A percentile compares a stretch with the other conserved stretches of the same genome.
phyloP scores from a whole-genome alignment of 2,797 vertebrate genomes.

The Sebastes oblongus region DNA sequence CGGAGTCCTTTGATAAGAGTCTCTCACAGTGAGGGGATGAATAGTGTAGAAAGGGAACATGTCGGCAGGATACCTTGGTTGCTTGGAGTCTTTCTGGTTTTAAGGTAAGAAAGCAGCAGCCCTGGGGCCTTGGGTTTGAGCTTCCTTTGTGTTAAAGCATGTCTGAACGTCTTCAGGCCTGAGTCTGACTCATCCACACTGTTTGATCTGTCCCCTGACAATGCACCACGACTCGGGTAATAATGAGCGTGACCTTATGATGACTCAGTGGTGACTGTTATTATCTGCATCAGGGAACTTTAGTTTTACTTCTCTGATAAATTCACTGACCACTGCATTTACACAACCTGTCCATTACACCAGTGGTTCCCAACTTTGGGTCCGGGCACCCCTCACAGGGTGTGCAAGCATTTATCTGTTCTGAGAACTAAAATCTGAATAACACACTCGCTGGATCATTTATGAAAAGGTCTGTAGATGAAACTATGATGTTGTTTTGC shows the following conservation, averaged over 20 bases:
- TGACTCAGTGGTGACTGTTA: conserved; percentile 10
- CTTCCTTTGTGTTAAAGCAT: conserved; percentile 42
- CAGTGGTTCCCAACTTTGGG: not conserved
- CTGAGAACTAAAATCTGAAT: no score
- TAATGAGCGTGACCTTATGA: conserved; percentile 13
- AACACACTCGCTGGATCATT: no score
- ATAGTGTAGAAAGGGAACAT: conserved; percentile 15
- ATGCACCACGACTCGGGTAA: not conserved
- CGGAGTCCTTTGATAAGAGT: conserved; percentile 18
- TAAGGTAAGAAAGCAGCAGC: conserved; percentile 22
- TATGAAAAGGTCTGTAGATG: no score
- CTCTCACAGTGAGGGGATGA: conserved; percentile 11
- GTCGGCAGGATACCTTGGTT: conserved; percentile 12
- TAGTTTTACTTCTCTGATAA: not conserved
- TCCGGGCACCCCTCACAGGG: not conserved
- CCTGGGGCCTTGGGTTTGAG: conserved; percentile 16
- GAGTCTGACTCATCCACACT: conserved; percentile 15
- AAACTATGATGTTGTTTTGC: no score
- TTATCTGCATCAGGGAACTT: conserved; percentile 1
- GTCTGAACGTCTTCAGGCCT: conserved; percentile 28
- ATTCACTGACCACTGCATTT: not conserved
- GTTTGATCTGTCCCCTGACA: conserved; percentile 22
- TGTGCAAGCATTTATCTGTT: no score
- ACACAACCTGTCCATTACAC: not conserved
- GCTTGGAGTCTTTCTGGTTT: conserved; percentile 29